These are phyloP conservation scores for Lucilia cuprina DNA, from an alignment of 1,140 invertebrate species.

Conservation along the genomic window DNA sequence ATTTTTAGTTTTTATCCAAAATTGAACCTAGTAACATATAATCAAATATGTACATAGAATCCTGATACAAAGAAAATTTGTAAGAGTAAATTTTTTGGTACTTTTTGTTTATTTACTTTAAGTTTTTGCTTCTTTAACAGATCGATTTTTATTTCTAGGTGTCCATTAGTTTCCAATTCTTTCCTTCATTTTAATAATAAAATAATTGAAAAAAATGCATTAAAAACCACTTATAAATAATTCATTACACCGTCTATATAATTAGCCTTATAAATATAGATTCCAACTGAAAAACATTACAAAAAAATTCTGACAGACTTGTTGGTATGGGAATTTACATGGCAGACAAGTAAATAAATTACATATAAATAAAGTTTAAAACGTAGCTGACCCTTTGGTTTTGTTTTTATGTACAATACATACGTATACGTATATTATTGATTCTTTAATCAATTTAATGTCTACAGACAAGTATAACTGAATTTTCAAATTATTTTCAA, in stretches of 20 bases:
- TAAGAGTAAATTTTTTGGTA: too few species aligned
- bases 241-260: background rate
- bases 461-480: background rate
- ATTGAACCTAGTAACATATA: too few species aligned
- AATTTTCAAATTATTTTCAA: slow-evolving; percentile 18
- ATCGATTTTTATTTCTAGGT: too few species aligned
- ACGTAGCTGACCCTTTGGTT: background rate
- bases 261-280: background rate
- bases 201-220: background rate
- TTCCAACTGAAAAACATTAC: background rate
- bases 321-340: background rate
- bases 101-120: too few species aligned
- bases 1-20: too few species aligned
- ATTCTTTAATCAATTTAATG: background rate
- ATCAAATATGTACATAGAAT: too few species aligned
- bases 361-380: background rate
- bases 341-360: background rate
- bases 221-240: background rate
- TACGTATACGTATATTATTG: background rate
- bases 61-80: too few species aligned
- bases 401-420: background rate
- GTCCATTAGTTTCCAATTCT: background rate
- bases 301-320: background rate
- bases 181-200: background rate
- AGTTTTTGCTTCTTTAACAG: too few species aligned